These are phyloP conservation scores for Lasioglossum zephyrum DNA, from an alignment of 2,888 invertebrate species.

Conservation along the genomic window DNA sequence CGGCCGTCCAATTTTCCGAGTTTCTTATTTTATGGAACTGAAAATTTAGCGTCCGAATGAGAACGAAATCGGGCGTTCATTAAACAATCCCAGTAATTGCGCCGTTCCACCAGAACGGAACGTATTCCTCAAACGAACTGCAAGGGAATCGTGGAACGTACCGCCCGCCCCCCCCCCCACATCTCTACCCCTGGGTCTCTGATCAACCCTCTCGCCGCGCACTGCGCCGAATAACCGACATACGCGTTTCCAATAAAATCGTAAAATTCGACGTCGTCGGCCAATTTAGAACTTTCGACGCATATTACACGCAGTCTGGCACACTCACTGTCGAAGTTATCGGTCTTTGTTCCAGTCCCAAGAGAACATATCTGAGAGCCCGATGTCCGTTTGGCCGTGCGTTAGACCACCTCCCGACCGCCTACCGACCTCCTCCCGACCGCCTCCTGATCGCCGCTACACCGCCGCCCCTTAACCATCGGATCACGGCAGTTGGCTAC, in stretches of 20 bases:
- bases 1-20: background rate
- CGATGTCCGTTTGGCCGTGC: conserved; percentile 15
- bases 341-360: conserved; percentile 22
- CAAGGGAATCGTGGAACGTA: conserved; percentile 35
- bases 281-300: conserved; percentile 39
- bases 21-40: conserved; percentile 11
- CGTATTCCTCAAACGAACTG: conserved; percentile 39
- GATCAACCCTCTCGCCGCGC: conserved; percentile 1
- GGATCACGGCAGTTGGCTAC: background rate
- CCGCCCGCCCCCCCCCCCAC: background rate
- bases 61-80: conserved; percentile 26
- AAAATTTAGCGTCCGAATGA: conserved; percentile 19
- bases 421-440: too few species aligned
- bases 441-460: too few species aligned
- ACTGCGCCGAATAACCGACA: conserved; percentile 32
- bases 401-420: too few species aligned
- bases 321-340: conserved; percentile 26
- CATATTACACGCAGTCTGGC: conserved; percentile 12
- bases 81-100: conserved; percentile 48
- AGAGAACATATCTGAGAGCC: background rate
- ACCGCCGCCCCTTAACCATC: background rate
- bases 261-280: conserved; percentile 41
- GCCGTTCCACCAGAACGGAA: conserved; percentile 14
- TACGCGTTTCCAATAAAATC: conserved; percentile 59
- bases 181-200: background rate